Evolutionary conservation across 2,797 vertebrate species (phyloP), one percentile per base, ranked within the genome.

Genomic region (Fundulus diaphanus): DNA sequence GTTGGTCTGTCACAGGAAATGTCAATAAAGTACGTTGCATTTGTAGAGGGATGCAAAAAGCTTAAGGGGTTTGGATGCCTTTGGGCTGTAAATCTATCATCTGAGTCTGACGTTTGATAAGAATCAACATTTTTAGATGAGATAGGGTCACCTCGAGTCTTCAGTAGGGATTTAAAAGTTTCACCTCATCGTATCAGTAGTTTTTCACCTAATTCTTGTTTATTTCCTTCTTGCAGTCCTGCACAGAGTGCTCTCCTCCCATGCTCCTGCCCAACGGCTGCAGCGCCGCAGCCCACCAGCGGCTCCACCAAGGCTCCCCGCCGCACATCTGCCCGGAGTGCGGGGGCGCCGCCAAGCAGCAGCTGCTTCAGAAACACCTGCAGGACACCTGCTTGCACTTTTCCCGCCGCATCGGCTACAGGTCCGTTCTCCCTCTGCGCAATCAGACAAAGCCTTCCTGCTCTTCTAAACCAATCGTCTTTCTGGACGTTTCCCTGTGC

Each of bases 271-370:
- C 97, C 65, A 99, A 97, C 70, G 93, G 93, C 86, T 99, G 98
- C 95, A 97, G 96, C 76, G 94, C 95, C 8, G 86, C 93, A 0
- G 97, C 98, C 42, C 98, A 99, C 57, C 96, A 96, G 78, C 96
- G 98, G 35, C 93, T 97, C 90, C 98, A 99, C 94, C 96, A 96
- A 79, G 93, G 93, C 88, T 90, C 92, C 1, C 68, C 96, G 0
- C 98, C 98, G 0, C 95, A 97, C 4, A 93, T 99, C 22, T 99
- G 98, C 88, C 98, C 98, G 0, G 98, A 99, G 83, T 99, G 98
- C 0, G 98, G 98, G 0, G 94, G 95, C 12, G 93, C 95, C 20
- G 94, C 95, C 91, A 96, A 96, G 68, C 92, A 94, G 69, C 82
- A 96, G 0, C 93, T 89, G 76, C 96, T 99, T 56, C 94, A 97